A percentile compares a stretch with the other conserved stretches of the same genome.
Evolutionary conservation across 2,797 vertebrate genomes (phyloP).

Genomic region (Gila robusta): DNA sequence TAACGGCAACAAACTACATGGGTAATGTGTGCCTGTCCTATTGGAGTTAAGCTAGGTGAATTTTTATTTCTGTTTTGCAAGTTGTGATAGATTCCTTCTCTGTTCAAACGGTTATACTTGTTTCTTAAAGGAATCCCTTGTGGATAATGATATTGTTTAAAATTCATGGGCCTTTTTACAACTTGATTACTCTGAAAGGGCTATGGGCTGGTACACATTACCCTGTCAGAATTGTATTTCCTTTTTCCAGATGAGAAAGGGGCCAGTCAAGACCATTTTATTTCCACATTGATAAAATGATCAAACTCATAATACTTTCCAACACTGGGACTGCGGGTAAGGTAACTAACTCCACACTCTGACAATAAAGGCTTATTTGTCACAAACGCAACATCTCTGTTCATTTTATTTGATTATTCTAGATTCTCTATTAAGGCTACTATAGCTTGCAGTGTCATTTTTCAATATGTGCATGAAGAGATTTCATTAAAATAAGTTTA

Average conservation of each 20-base stretch:
- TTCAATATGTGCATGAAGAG: slow-evolving; percentile 28
- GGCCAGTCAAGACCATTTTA: slow-evolving; percentile 57
- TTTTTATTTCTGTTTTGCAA: slow-evolving; percentile 45
- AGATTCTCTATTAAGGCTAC: slow-evolving; percentile 6
- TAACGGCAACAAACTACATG: not conserved
- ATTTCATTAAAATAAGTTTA: slow-evolving; percentile 17
- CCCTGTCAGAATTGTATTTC: slow-evolving; percentile 57
- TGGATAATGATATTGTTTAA: slow-evolving; percentile 66
- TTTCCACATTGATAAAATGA: slow-evolving; percentile 60
- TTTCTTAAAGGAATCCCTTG: slow-evolving; percentile 63
- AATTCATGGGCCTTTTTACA: slow-evolving; percentile 67
- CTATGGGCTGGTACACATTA: slow-evolving; percentile 52
- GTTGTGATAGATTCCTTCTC: slow-evolving; percentile 57
- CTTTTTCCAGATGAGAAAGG: slow-evolving; percentile 60
- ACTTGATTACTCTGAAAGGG: slow-evolving; percentile 64
- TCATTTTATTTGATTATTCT: slow-evolving; percentile 12
- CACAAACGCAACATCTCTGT: slow-evolving; percentile 24
- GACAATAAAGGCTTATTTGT: slow-evolving; percentile 43
- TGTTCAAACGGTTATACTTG: slow-evolving; percentile 51
- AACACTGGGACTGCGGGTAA: slow-evolving; percentile 25
- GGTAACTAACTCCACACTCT: slow-evolving; percentile 43
- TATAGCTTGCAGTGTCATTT: slow-evolving; percentile 16
- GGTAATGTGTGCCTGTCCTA: not conserved
- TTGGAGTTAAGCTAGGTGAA: slow-evolving; percentile 7
- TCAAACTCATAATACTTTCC: slow-evolving; percentile 50